Base-by-base conservation (phyloP, 2,888 invertebrate genomes). In the Nymphalis polychloros region DNA sequence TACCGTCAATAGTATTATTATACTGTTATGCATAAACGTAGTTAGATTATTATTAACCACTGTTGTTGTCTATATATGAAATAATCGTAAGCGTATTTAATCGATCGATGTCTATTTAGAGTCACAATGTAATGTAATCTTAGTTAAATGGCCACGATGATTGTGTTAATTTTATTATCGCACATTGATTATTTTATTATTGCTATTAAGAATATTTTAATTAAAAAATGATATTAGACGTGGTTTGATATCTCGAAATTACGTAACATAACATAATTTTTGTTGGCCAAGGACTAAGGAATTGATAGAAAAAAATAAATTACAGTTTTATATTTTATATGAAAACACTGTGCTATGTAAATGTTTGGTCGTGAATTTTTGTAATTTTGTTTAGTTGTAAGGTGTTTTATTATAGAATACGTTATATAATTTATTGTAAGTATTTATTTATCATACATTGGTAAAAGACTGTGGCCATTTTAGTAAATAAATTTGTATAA, bases 1-100 rank as follows among this genome's bases (percentile, higher is more conserved):
- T 55, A 20, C 16, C 5, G 17, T 31, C 55, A 27, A 31, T 31
- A 55, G 13, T 35, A n/a, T 31, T 16, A 55, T 35, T 17, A 19
- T 69, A 65, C 65, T 62, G 57, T 61, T 62, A 62, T 16, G 23
- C 41, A 57, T 50, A 47, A 60, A 61, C 20, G 35, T 71, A 71
- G 48, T 41, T 68, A 68, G 57, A 46, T 53, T 55, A 61, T 67
- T 63, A 23, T 60, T 64, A 70, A 63, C 55, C 60, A 59, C 31
- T 63, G 71, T 70, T 72, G 68, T 68, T 72, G 72, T 68, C 53
- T 72, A 62, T 70, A 70, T 71, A 63, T 61, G 16, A 53, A 20
- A 55, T 64, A 61, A 64, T 50, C 65, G 8, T 67, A 70, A 72
- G 73, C 17, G 65, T 72, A 64, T 69, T 41, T 70, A 68, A 68